Conservation (phyloP, 2,113 vertebrate genomes). For the Nothocercus nigrocapillus region DNA sequence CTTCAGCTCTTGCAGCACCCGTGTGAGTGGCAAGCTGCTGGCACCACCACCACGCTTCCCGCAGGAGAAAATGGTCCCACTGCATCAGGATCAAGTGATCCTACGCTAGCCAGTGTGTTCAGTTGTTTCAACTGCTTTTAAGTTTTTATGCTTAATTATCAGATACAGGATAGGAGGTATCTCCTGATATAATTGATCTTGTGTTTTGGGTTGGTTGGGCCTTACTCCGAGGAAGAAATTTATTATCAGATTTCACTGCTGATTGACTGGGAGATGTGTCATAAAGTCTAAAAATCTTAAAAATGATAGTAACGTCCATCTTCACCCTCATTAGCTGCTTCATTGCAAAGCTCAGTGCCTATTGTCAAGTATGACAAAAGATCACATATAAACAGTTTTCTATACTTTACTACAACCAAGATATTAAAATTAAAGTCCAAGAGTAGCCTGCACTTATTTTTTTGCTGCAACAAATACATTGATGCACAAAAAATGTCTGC, state of each 20-base stretch:
- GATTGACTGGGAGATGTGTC: not conserved
- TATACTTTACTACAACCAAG: not conserved
- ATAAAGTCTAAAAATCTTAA: not conserved
- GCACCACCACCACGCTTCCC: accelerated
- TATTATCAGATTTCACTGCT: not conserved
- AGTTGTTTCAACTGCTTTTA: not conserved
- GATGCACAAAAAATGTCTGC: not conserved
- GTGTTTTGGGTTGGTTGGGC: not conserved
- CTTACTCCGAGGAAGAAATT: not conserved
- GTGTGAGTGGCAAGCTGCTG: not conserved
- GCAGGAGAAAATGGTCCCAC: accelerated
- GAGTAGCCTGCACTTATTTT: not conserved
- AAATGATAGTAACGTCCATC: not conserved
- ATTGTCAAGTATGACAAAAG: not conserved
- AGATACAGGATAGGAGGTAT: not conserved
- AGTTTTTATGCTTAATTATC: not conserved
- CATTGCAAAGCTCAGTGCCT: not conserved
- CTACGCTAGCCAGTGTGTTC: not conserved
- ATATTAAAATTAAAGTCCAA: not conserved
- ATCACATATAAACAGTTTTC: not conserved
- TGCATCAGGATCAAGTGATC: not conserved
- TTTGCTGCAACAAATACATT: not conserved
- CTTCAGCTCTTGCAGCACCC: not conserved
- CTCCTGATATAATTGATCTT: not conserved
- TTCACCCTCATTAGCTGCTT: not conserved